These are phyloP conservation scores for Rhynchotus rufescens DNA, from an alignment of 2,797 vertebrate genomes.

Conservation along the genomic window DNA sequence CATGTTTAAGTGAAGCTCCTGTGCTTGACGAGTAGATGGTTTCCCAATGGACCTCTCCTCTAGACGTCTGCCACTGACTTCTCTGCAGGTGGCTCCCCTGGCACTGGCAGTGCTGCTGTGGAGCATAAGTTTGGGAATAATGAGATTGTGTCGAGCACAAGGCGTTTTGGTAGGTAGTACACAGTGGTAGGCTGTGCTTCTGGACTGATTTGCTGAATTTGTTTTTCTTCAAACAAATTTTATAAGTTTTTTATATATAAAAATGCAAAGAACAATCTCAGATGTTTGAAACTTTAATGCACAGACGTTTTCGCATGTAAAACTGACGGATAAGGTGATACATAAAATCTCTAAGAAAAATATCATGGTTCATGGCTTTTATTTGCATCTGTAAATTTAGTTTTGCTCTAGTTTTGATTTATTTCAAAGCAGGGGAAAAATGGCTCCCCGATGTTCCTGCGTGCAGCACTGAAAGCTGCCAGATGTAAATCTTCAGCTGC, in stretches of 20 bases:
- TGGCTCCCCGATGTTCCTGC: not conserved
- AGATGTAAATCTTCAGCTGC: not conserved
- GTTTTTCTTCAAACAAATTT: constrained; percentile 27
- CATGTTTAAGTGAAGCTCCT: not conserved
- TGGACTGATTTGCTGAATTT: not conserved
- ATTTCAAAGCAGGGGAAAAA: not conserved
- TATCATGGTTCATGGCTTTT: constrained; percentile 7
- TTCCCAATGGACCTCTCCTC: not conserved
- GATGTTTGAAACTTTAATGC: constrained; percentile 39
- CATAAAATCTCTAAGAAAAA: constrained; percentile 55
- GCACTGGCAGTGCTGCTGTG: not conserved
- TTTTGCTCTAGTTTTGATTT: not conserved
- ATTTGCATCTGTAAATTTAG: constrained; percentile 33
- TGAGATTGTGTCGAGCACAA: not conserved
- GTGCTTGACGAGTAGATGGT: not conserved
- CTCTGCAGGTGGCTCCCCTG: not conserved
- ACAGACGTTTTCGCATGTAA: constrained; percentile 42
- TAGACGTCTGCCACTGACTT: not conserved
- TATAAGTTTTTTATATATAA: constrained; percentile 16
- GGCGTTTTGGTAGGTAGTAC: not conserved
- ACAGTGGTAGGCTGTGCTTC: not conserved
- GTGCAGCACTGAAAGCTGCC: not conserved
- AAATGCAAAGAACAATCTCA: constrained; percentile 46
- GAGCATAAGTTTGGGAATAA: not conserved
- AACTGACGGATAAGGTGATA: constrained; percentile 19